Base-by-base conservation (phyloP, 1,140 invertebrate genomes). In the Drosophila bipectinata region DNA sequence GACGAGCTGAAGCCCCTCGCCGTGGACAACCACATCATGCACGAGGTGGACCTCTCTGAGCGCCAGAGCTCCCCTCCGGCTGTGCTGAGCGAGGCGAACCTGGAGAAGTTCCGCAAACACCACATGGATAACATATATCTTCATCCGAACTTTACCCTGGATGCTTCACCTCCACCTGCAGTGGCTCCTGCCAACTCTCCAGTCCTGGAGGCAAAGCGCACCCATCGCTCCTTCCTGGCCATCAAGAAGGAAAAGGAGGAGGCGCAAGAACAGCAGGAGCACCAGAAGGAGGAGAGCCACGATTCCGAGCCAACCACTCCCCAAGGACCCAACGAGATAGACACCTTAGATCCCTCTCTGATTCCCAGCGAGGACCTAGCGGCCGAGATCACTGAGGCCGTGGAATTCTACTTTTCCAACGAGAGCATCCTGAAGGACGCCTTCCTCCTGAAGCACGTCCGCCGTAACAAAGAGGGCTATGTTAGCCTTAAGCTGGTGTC, bases 381-480 rank as follows among this genome's bases (percentile, higher is more conserved):
- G 1, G 94, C 95, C 24, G 94, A 95, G 72, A 97, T 98, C 62
- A 94, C 97, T 39, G 93, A 95, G 39, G 96, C 97, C 91, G 97
- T 98, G 6, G 97, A 98, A 92, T 98, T 97, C 91, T 98, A 98
- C 92, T 98, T 99, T 91, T 98, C 97, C 59, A 97, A 99, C 91
- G 97, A 96, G 14, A 98, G 98, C 90, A 97, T 99, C 62, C 95
- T 97, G 1, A 98, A 98, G 92, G 98, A 99, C 91, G 97, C 98
- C 2, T 99, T 99, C 92, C 92, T 99, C 4, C 92, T 99, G 34
- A 99, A 99, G 92, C 98, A 99, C 92, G 97, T 99, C 3, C 95
- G 97, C 32, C 94, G 98, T 21, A 98, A 98, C 91, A 98, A 98
- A 91, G 97, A 98, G 92, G 98, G 98, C 8, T 99, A 96, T 92